Evolutionary conservation across 2,113 vertebrate species (phyloP), one percentile per base, ranked within the genome.

Genomic region (Gallinago jamesoni): DNA sequence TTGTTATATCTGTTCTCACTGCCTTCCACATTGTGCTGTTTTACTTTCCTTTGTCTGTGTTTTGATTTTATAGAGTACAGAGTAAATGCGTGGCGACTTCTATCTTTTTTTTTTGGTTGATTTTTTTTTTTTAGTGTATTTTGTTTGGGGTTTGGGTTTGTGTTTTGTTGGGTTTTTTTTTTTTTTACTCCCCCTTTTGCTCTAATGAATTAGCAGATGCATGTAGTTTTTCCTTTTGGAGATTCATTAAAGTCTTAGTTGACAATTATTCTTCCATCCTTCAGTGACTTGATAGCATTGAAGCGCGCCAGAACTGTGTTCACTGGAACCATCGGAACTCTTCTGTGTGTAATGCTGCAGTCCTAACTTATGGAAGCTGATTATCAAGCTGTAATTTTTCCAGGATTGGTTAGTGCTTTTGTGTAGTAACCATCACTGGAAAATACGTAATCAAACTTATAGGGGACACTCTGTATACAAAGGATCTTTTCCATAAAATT

Each of bases 181-280:
- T 39, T 35, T 45, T 77, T 0, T 17, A 10, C 33, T 84, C 88
- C n/a, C 15, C 23, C 31, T 66, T 87, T 64, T 16, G 16, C 30
- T 86, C 31, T 74, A 0, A 18, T 67, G 45, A 79, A 74, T 88
- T 90, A 88, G 56, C 17, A 80, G 27, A 82, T 85, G 56, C 0
- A 0, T 75, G 52, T 82, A 55, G 62, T 20, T 88, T 62, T 68
- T 73, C 35, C 20, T 92, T 90, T 86, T 14, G 3, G 50, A 89
- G n/a, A 25, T 70, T 94, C 68, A 75, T 25, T 92, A 55, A 69
- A 53, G 23, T 67, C 89, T 93, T 89, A 75, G 35, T 48, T 75
- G 68, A 37, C 59, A 81, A 60, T 95, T 95, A 86, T 84, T 96
- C n/a, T 93, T 91, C 68, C 56, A 63, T 64, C 85, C 89, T 87